Percentiles rank a stretch among this genome's conserved stretches.
These are phyloP conservation scores for Erinaceus europaeus DNA, from an alignment of 2,113 vertebrate species.

Conservation along the genomic window DNA sequence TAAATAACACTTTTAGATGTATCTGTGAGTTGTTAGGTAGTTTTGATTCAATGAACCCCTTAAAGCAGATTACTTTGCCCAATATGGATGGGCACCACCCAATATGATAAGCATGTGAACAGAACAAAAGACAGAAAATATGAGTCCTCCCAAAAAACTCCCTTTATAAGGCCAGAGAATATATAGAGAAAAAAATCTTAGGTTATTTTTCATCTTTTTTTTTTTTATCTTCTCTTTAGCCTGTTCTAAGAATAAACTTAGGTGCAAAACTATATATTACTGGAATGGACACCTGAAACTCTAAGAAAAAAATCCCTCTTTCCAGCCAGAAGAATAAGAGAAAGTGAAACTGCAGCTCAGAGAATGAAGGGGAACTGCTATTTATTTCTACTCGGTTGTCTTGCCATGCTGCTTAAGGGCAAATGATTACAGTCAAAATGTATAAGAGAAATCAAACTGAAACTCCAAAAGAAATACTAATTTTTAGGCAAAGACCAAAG, in stretches of 20 bases:
- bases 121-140: neutral
- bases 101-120: neutral
- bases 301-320: neutral
- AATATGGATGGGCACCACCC: neutral
- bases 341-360: neutral
- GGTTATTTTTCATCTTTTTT: accelerated
- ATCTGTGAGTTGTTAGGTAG: neutral
- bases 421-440: neutral
- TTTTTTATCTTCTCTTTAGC: neutral
- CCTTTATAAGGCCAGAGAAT: no score
- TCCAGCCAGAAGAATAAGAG: neutral
- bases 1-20: neutral
- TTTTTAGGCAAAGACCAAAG: neutral
- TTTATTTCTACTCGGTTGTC: neutral
- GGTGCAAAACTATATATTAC: neutral
- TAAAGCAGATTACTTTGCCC: neutral
- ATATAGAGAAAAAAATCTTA: neutral
- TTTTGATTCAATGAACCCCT: neutral
- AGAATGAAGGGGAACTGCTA: neutral
- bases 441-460: neutral
- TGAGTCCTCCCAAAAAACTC: no score
- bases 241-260: neutral
- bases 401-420: neutral
- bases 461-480: neutral
- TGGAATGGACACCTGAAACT: neutral